phyloP scores from a whole-genome alignment of 2,113 vertebrate genomes.

The Eidolon helvum region DNA sequence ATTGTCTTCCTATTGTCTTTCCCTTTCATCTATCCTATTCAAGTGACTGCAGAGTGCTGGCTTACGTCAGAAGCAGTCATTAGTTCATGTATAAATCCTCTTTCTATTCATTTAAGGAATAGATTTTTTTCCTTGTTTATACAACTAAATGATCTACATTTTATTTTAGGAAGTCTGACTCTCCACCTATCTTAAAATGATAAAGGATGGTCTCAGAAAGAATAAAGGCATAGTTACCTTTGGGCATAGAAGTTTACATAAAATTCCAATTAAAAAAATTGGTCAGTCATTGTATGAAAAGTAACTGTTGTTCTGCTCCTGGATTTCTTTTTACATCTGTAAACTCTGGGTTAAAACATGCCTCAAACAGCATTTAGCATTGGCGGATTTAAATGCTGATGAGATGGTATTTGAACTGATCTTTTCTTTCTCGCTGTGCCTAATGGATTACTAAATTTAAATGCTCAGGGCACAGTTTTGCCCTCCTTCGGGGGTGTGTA shows the following conservation, averaged over 20 bases:
- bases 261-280: neutral
- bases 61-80: neutral
- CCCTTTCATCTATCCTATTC: neutral
- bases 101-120: constrained; percentile 19
- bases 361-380: neutral
- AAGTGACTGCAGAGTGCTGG: neutral
- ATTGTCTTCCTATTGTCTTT: neutral
- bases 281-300: neutral
- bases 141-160: neutral
- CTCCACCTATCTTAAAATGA: neutral
- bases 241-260: neutral
- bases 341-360: neutral
- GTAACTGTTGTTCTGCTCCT: neutral
- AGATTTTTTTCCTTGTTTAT: neutral
- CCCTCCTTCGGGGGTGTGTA: constrained; percentile 57
- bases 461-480: constrained; percentile 65
- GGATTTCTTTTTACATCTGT: neutral
- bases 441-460: constrained; percentile 81
- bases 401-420: constrained; percentile 62
- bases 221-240: neutral
- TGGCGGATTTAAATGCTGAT: constrained; percentile 51
- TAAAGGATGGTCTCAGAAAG: neutral
- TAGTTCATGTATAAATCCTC: neutral
- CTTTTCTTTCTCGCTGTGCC: constrained; percentile 40
- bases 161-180: constrained; percentile 32